Percentiles rank a stretch among this genome's conserved stretches.
Evolutionary conservation across 2,113 vertebrate genomes (phyloP).

Genomic region (rat (Rattus norvegicus)): GRCr8 NC_086019.1:147397001-147397500

Average conservation of each 20-base stretch:
- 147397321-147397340: not conserved
- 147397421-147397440: not conserved
- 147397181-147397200: not conserved
- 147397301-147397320: no score
- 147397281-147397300: not conserved
- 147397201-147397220: not conserved
- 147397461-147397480: no score
- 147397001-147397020: not conserved
- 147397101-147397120: not conserved
- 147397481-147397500: not conserved
- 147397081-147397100: not conserved
- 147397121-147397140: not conserved
- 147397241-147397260: not conserved
- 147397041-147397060: not conserved
- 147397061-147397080: not conserved
- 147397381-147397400: not conserved
- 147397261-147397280: not conserved
- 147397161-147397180: not conserved
- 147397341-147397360: not conserved
- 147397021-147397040: not conserved
- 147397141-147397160: not conserved
- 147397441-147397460: not conserved
- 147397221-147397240: not conserved
- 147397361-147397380: not conserved
- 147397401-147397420: not conserved